Percentiles rank a stretch among this genome's conserved stretches.
Conservation (phyloP, 92 coral and sea anemone species). For the Porites rus region DNA sequence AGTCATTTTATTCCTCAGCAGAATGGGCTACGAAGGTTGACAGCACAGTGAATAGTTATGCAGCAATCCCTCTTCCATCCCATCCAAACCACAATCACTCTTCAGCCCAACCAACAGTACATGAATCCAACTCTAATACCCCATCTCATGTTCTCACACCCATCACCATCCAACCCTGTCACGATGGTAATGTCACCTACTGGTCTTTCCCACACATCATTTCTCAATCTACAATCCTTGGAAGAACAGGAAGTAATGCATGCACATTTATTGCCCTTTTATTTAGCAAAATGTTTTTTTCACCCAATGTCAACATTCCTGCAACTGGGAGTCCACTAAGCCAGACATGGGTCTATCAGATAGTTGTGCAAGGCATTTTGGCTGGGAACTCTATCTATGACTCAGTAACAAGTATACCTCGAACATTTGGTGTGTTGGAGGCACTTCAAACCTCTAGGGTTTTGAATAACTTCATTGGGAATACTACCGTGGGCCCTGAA, state of each 20-base stretch:
- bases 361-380: no score
- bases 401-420: conserved; percentile 2
- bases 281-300: no score
- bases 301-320: no score
- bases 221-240: no score
- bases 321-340: no score
- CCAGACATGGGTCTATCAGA: no score
- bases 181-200: no score
- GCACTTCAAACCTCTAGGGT: conserved; percentile 16
- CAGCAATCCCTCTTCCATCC: conserved; percentile 31
- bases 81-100: not conserved
- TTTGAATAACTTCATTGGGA: conserved; percentile 14
- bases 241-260: no score
- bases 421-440: conserved; percentile 25
- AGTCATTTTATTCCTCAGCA: conserved; percentile 17
- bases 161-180: no score
- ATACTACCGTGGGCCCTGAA: conserved; percentile 36
- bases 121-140: not conserved
- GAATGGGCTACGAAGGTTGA: conserved; percentile 29
- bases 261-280: no score
- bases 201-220: no score
- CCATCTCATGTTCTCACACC: conserved; percentile 12
- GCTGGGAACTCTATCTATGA: no score
- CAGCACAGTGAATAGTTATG: conserved; percentile 5
- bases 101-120: not conserved